A percentile compares a stretch with the other conserved stretches of the same genome.
Conservation (phyloP, 2,113 vertebrate species). For the Cyphomyrus plagiostoma region DNA sequence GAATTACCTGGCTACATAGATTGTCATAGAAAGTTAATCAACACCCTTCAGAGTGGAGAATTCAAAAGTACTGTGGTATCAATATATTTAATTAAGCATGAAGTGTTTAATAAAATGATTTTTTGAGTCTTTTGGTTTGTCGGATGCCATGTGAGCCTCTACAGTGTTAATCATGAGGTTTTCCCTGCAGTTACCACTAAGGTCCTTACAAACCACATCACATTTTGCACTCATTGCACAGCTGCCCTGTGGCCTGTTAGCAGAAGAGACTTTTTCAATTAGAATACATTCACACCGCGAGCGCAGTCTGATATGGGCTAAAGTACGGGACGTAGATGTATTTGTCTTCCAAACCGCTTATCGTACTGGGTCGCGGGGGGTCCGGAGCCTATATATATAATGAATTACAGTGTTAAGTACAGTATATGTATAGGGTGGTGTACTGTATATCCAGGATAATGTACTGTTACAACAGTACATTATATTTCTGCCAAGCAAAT, state of each 20-base stretch:
- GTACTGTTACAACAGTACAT: not conserved
- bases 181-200: not conserved
- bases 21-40: not conserved
- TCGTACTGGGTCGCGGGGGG: too few species aligned
- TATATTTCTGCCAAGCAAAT: not conserved
- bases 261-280: too few species aligned
- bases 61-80: not conserved
- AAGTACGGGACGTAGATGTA: not conserved
- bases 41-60: not conserved
- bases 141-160: not conserved
- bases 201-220: not conserved
- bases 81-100: not conserved
- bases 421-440: too few species aligned
- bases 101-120: not conserved
- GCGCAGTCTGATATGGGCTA: not conserved
- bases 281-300: not conserved
- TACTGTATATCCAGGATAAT: not conserved
- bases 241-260: not conserved
- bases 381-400: too few species aligned
- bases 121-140: not conserved
- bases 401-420: too few species aligned
- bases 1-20: not conserved
- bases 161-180: not conserved
- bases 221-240: not conserved
- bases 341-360: too few species aligned